Conservation (phyloP, 2,888 invertebrate species). For the Therioaphis trifolii region DNA sequence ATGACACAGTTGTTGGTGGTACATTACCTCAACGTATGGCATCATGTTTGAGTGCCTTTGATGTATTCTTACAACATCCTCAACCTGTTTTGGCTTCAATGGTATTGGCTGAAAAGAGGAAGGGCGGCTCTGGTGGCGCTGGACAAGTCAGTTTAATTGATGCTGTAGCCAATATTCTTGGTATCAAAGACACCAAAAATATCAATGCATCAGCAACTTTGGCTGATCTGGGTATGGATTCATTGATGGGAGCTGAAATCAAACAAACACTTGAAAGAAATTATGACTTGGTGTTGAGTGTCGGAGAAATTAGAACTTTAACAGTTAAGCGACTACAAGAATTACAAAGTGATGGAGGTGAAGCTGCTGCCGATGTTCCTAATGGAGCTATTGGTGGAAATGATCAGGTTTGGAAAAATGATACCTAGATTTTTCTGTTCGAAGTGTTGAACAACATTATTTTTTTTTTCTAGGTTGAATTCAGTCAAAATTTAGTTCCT, state of each 20-base stretch:
- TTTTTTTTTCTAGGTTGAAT: conserved; percentile 36
- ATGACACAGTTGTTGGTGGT: conserved; percentile 92
- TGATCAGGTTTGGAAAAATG: background rate
- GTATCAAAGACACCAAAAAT: conserved; percentile 86
- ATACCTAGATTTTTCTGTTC: background rate
- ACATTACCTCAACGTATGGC: conserved; percentile 95
- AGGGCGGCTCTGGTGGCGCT: conserved; percentile 71
- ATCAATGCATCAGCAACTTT: conserved; percentile 82
- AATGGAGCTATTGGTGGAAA: background rate
- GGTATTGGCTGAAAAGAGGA: conserved; percentile 89
- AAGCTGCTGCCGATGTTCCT: conserved; percentile 65
- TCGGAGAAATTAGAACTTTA: conserved; percentile 88
- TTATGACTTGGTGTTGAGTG: conserved; percentile 89
- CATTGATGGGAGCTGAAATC: conserved; percentile 98
- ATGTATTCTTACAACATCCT: conserved; percentile 89
- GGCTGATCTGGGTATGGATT: conserved; percentile 97
- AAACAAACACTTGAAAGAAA: conserved; percentile 94
- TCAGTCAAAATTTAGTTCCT: conserved; percentile 61
- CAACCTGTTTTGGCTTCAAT: conserved; percentile 84
- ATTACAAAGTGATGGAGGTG: conserved; percentile 69
- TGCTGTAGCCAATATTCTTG: conserved; percentile 88
- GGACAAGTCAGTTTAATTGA: conserved; percentile 77
- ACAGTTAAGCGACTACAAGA: conserved; percentile 81
- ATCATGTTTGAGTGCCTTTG: conserved; percentile 91
- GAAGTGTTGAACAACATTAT: background rate